Base-by-base conservation (phyloP, 2,888 invertebrate species). In the Octonoba sinensis region DNA sequence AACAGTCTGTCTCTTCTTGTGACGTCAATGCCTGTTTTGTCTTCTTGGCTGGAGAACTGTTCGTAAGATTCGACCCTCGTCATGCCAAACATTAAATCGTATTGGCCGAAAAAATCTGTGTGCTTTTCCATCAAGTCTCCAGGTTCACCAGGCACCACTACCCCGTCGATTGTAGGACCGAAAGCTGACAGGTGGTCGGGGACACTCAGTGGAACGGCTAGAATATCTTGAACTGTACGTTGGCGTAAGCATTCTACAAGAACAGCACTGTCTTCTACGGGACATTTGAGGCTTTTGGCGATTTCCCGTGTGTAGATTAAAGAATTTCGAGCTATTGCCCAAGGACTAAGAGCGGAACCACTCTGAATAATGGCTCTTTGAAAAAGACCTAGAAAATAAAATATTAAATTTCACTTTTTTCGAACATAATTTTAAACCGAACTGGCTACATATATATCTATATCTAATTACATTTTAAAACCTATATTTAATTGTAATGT, bases 111-210 rank as follows among this genome's bases (percentile, higher is more conserved):
- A 46, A 65, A 73, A 20, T 74, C 70, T 6, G 74, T 76, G 27
- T 79, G 75, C 44, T 84, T 84, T 36, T 83, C 77, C 85, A 86
- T 85, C 24, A 87, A 83, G 24, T 85, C 86, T 85, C 84, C 86
- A 85, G 87, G 91, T 87, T 92, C 91, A 22, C 89, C 94, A 92
- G 18, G 94, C 87, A 96, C 95, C 84, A 97, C 95, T 85, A 97
- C 96, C 60, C 97, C 97, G 88, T 97, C 97, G 73, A 97, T 95
- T 87, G 96, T 96, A 3, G 97, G 97, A 0, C 97, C 97, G 86
- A 97, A 97, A 11, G 93, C 93, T 18, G 95, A 94, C 86, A 93
- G 92, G 89, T 94, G 96, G 86, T 93, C 91, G 18, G 93, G 92
- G 16, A 78, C 73, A 36, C 65, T 74, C 1, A 76, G 54, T 6